Conservation (phyloP, 1,140 invertebrate species). For the Sitobion miscanthi region DNA sequence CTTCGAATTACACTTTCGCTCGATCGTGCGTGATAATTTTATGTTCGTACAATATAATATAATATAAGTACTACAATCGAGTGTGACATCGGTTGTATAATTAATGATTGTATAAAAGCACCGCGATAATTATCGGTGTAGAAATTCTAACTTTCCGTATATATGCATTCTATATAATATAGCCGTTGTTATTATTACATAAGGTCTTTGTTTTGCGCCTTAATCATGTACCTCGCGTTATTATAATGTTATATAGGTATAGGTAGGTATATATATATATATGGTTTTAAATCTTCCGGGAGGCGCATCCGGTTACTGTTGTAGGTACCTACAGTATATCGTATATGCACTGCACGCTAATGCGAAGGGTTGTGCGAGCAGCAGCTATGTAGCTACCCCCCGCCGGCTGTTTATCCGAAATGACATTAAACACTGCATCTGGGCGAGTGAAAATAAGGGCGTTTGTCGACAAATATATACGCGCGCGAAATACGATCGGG, state of each 20-base stretch:
- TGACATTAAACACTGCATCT: background rate
- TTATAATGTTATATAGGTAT: background rate
- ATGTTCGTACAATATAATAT: background rate
- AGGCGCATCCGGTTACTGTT: conserved; percentile 17
- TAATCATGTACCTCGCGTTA: background rate
- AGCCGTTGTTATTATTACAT: background rate
- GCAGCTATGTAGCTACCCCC: background rate
- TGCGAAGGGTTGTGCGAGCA: background rate
- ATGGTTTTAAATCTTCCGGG: conserved; percentile 12
- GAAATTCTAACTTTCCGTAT: background rate
- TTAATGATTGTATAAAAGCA: background rate
- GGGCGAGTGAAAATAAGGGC: background rate
- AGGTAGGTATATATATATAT: too few relatives aligned
- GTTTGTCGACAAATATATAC: background rate
- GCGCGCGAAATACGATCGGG: conserved; percentile 26
- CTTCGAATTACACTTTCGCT: background rate
- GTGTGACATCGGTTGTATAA: background rate
- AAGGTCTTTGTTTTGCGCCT: background rate
- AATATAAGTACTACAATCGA: background rate
- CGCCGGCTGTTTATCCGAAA: conserved; percentile 12
- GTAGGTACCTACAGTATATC: too few relatives aligned
- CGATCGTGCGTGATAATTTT: background rate
- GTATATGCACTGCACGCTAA: background rate
- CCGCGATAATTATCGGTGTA: background rate
- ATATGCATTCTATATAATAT: too few relatives aligned